A percentile compares a stretch with the other conserved stretches of the same genome.
Evolutionary conservation across 1,140 invertebrate species (phyloP).

Genomic region (Meloidogyne exigua): DNA sequence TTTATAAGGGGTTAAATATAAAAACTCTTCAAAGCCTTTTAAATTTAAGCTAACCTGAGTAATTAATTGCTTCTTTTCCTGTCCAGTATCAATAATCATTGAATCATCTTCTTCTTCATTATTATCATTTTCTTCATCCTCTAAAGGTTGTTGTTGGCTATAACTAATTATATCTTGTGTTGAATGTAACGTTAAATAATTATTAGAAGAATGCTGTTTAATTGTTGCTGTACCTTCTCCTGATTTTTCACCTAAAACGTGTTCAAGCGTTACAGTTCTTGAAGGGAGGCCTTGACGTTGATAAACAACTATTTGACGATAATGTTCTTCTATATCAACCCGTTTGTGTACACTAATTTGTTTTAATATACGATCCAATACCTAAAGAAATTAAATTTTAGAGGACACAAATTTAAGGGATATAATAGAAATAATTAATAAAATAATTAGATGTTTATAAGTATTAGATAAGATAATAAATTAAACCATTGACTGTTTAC

Average conservation of each 20-base stretch:
- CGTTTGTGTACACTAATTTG: conserved; percentile 35
- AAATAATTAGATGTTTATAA: too few species aligned
- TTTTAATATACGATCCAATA: conserved; percentile 34
- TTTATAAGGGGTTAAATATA: too few species aligned
- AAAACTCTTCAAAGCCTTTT: too few species aligned
- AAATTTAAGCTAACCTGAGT: neutral
- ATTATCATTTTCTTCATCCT: neutral
- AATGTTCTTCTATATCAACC: conserved; percentile 47
- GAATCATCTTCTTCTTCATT: neutral
- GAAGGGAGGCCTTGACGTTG: neutral
- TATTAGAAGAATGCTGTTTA: too few species aligned
- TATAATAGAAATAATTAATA: too few species aligned
- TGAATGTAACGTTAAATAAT: conserved; percentile 8
- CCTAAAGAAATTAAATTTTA: too few species aligned
- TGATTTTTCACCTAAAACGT: neutral
- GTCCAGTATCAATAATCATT: neutral
- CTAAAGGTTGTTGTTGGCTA: conserved; percentile 9
- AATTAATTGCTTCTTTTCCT: neutral
- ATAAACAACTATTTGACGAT: conserved; percentile 43
- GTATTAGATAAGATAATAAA: too few species aligned
- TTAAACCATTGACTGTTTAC: too few species aligned
- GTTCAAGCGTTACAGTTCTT: neutral
- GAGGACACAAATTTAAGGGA: too few species aligned
- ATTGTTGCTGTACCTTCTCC: neutral
- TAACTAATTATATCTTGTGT: conserved; percentile 24